Conservation (phyloP, 2,113 vertebrate genomes). For the Prinia subflava region DNA sequence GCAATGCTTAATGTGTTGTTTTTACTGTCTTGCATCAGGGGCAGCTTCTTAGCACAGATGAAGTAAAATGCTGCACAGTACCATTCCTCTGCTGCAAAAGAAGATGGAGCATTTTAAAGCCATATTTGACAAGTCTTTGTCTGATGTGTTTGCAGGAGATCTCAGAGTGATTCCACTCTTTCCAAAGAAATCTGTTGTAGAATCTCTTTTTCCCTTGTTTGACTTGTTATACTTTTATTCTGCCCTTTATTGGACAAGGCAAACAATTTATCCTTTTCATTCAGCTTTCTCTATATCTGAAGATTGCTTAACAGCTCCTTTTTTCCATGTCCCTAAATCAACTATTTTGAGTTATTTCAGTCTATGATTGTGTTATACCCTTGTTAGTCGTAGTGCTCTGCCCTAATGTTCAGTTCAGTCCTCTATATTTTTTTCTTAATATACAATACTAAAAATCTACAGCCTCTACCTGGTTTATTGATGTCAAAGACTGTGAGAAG, state of each 20-base stretch:
- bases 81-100: background rate
- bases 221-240: background rate
- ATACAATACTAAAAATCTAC: background rate
- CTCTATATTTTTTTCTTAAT: background rate
- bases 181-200: background rate
- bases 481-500: background rate
- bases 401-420: background rate
- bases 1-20: background rate
- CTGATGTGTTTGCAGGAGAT: background rate
- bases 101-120: background rate
- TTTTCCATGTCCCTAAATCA: rapidly evolving
- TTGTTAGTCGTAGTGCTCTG: background rate
- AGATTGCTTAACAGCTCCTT: background rate
- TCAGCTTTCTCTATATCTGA: background rate
- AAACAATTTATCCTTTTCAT: background rate
- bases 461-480: background rate
- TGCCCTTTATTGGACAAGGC: background rate
- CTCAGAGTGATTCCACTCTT: background rate
- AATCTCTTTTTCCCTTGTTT: background rate
- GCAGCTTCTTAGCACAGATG: background rate
- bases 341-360: background rate
- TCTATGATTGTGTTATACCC: background rate
- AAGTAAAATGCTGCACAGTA: background rate
- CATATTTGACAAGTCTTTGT: background rate
- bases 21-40: background rate